A percentile compares a stretch with the other conserved stretches of the same genome.
These are phyloP conservation scores for Drosophila percnosoma DNA, from an alignment of 2,888 invertebrate genomes.

Conservation along the genomic window DNA sequence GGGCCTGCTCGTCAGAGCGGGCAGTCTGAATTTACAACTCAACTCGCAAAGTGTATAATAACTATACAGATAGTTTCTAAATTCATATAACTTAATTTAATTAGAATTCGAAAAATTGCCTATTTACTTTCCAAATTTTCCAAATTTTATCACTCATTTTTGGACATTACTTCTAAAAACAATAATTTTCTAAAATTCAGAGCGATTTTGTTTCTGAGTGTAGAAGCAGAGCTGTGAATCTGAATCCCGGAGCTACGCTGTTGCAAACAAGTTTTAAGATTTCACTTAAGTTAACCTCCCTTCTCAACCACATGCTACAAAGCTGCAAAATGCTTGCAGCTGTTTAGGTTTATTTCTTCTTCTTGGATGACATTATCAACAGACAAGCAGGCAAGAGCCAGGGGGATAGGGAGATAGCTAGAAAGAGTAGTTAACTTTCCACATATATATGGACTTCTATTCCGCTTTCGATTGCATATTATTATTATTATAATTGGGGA, in stretches of 20 bases:
- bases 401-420: too few relatives aligned
- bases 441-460: too few relatives aligned
- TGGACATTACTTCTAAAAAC: neutral
- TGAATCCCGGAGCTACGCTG: slow-evolving; percentile 2
- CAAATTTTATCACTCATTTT: neutral
- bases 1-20: too few relatives aligned
- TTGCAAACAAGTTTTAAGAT: slow-evolving; percentile 29
- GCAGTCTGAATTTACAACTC: too few relatives aligned
- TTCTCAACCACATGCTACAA: neutral
- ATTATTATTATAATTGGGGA: too few relatives aligned
- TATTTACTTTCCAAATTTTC: too few relatives aligned
- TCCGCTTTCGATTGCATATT: too few relatives aligned
- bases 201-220: slow-evolving; percentile 13
- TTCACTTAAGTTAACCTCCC: neutral
- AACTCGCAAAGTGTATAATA: too few relatives aligned
- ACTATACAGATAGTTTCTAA: too few relatives aligned
- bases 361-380: neutral
- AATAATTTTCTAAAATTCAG: neutral
- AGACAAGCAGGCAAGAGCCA: neutral
- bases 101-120: too few relatives aligned
- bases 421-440: neutral
- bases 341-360: slow-evolving; percentile 33
- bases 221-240: slow-evolving; percentile 20
- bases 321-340: slow-evolving; percentile 42
- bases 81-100: too few relatives aligned